Conservation (phyloP, 1,140 invertebrate species). For the Agrilus planipennis region DNA sequence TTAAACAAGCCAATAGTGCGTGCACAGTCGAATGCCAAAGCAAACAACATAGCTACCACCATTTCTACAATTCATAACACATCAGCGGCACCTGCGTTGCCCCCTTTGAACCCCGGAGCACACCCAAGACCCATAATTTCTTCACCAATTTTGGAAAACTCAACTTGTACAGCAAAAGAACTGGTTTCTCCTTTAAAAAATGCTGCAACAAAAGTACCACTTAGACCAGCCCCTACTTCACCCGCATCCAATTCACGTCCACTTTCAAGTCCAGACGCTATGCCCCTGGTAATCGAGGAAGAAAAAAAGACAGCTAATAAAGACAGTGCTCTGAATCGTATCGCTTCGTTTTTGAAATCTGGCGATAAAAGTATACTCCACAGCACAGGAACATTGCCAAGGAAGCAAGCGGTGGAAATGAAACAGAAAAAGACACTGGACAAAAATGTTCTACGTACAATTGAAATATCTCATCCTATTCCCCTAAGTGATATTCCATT, state of each 20-base stretch:
- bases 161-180: constrained; percentile 64
- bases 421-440: constrained; percentile 54
- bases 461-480: constrained; percentile 74
- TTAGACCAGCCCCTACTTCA: constrained; percentile 41
- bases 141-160: constrained; percentile 63
- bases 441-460: constrained; percentile 52
- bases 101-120: constrained; percentile 44
- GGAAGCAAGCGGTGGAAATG: constrained; percentile 40
- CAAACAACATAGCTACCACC: too few relatives aligned
- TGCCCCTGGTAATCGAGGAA: constrained; percentile 31
- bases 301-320: constrained; percentile 26
- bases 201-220: constrained; percentile 40
- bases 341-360: constrained; percentile 64
- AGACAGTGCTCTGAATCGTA: constrained; percentile 55
- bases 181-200: constrained; percentile 42
- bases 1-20: constrained; percentile 21
- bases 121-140: constrained; percentile 61
- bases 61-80: constrained; percentile 28
- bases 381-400: constrained; percentile 42
- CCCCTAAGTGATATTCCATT: constrained; percentile 53
- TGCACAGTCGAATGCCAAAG: constrained; percentile 18
- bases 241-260: constrained; percentile 38
- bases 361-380: constrained; percentile 36
- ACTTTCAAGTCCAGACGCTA: constrained; percentile 39
- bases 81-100: constrained; percentile 42